Evolutionary conservation across 2,888 invertebrate genomes (phyloP), one percentile per base, ranked within the genome.

Genomic region (Ochropleura plecta): DNA sequence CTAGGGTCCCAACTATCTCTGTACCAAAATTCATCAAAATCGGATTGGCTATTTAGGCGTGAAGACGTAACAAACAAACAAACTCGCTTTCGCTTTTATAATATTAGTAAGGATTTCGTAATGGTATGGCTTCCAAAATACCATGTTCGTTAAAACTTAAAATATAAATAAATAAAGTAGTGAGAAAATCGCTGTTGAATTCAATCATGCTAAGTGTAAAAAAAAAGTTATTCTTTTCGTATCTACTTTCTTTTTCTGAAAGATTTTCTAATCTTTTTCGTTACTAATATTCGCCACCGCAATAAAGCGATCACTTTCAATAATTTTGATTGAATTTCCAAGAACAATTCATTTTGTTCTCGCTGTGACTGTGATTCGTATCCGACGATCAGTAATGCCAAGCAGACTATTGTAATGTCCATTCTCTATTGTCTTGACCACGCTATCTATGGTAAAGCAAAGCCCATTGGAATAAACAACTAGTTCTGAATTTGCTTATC

Each of bases 271-370:
- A 60, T 18, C 20, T 51, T n/a, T 9, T n/a, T 60, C 3, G 40
- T 51, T 48, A 40, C 20, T 44, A 18, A 53, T 51, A 55, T 79
- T 76, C 49, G 55, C 30, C 12, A 63, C 16, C 46, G 5, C 55
- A 20, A 6, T 6, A 12, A 55, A 55, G 12, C 42, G 14, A 14
- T 53, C 14, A 30, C n/a, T 18, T 57, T 74, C 9, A 30, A 59
- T 49, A n/a, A 20, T 20, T 55, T 20, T 64, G 42, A 81, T 60
- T 68, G 16, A 44, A 64, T 74, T 55, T 59, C 53, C 48, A 69
- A 12, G 40, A 75, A 55, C 53, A 42, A 67, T 53, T 79, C 62
- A 65, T n/a, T 53, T 20, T 78, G 57, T 64, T 59, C 49, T 51
- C 55, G 16, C 42, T 30, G n/a, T 40, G 49, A 59, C 40, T 65